These are phyloP conservation scores for Drosophila nr. perissopoda DNA, from an alignment of 2,888 invertebrate species.

Conservation along the genomic window DNA sequence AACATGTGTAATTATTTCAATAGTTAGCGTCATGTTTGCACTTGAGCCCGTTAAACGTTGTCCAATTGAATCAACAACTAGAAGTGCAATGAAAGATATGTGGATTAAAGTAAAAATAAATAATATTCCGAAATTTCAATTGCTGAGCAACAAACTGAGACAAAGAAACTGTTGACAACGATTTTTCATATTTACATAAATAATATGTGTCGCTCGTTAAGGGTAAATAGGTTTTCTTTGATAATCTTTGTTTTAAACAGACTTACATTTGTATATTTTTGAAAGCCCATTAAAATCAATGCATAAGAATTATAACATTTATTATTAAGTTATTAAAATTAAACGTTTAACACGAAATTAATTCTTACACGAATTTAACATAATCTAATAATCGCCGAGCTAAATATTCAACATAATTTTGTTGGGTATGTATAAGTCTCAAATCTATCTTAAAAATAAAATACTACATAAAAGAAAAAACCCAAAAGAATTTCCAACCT, in stretches of 20 bases:
- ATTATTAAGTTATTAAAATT: neutral
- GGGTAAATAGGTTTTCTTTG: neutral
- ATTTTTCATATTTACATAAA: neutral
- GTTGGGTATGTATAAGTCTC: neutral
- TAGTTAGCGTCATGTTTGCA: slow-evolving; percentile 17
- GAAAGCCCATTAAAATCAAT: neutral
- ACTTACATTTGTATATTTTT: neutral
- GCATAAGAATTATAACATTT: neutral
- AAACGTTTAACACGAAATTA: neutral
- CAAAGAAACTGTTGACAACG: neutral
- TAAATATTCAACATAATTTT: neutral
- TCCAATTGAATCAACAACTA: slow-evolving; percentile 28
- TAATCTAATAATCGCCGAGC: neutral
- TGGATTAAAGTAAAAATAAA: neutral
- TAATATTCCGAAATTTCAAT: neutral
- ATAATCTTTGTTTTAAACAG: neutral
- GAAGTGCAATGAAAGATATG: neutral
- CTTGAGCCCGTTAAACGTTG: slow-evolving; percentile 6
- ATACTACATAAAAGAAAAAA: neutral
- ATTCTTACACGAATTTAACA: neutral
- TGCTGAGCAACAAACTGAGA: neutral
- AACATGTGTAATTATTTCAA: slow-evolving; percentile 34
- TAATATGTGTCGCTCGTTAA: neutral
- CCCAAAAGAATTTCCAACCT: neutral
- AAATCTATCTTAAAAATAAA: neutral